Conservation (phyloP, 2,888 invertebrate species). For the Ennomos erosarius region DNA sequence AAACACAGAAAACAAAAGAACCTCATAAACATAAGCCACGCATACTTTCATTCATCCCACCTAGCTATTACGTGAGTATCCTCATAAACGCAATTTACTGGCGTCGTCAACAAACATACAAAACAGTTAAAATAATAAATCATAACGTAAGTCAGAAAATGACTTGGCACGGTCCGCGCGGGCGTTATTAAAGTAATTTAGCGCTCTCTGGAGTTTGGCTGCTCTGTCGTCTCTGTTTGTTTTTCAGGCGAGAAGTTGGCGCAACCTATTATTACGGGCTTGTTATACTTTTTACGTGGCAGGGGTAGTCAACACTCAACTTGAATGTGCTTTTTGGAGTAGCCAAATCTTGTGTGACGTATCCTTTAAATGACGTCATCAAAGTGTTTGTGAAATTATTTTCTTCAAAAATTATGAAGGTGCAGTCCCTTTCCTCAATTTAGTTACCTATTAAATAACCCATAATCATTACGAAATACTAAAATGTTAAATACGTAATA, state of each 20-base stretch:
- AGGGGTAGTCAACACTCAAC: slow-evolving; percentile 64
- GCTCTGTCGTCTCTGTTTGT: slow-evolving; percentile 79
- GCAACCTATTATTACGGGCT: slow-evolving; percentile 81
- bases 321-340: slow-evolving; percentile 11
- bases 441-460: too few relatives aligned
- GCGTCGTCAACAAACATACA: slow-evolving; percentile 35
- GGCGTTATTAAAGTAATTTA: slow-evolving; percentile 77
- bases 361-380: background rate
- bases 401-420: too few relatives aligned
- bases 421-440: too few relatives aligned
- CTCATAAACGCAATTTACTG: slow-evolving; percentile 28
- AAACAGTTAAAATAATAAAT: slow-evolving; percentile 50
- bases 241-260: slow-evolving; percentile 83
- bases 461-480: too few relatives aligned
- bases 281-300: slow-evolving; percentile 76
- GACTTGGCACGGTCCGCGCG: slow-evolving; percentile 44
- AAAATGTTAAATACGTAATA: too few relatives aligned
- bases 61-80: slow-evolving; percentile 26
- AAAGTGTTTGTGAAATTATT: too few relatives aligned
- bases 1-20: slow-evolving; percentile 5
- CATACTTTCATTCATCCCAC: slow-evolving; percentile 25
- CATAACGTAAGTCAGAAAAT: slow-evolving; percentile 52
- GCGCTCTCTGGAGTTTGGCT: slow-evolving; percentile 64
- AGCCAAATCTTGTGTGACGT: too few relatives aligned
- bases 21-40: slow-evolving; percentile 18